Evolutionary conservation across 2,797 vertebrate genomes (phyloP).

Genomic region (Epinephelus coioides): DNA sequence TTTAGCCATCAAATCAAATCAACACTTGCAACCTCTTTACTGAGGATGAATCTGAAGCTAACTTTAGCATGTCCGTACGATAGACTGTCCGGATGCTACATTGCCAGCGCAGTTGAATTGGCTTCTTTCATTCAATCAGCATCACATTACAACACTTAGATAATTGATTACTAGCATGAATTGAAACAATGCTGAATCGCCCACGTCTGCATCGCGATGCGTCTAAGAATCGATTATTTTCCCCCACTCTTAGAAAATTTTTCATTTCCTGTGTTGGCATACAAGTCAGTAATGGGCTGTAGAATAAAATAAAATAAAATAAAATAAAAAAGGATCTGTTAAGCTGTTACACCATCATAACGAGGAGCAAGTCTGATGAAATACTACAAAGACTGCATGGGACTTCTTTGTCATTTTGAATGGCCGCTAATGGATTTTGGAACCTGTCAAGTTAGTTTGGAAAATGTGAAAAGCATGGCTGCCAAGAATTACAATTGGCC

Average conservation of each 20-base stretch:
- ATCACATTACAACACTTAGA: too few relatives aligned
- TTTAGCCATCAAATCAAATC: too few relatives aligned
- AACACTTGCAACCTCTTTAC: too few relatives aligned
- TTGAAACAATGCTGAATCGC: too few relatives aligned
- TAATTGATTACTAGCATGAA: too few relatives aligned
- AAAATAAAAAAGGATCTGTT: background rate
- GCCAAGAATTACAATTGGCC: background rate
- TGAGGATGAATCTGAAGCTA: too few relatives aligned
- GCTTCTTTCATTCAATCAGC: too few relatives aligned
- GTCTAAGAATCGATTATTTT: too few relatives aligned
- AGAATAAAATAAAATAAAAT: background rate
- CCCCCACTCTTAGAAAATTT: background rate
- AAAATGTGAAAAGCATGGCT: conserved; percentile 3
- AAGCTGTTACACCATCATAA: background rate
- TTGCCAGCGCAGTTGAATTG: too few relatives aligned
- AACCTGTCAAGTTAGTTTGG: background rate
- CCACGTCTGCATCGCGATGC: too few relatives aligned
- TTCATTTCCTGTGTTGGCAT: background rate
- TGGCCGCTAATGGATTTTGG: background rate
- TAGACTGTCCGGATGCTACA: too few relatives aligned
- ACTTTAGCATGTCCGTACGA: too few relatives aligned
- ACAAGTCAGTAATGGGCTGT: background rate
- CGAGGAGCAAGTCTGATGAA: conserved; percentile 7
- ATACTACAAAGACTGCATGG: background rate
- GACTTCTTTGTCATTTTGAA: background rate